These are phyloP conservation scores for Drosophila sp. DNA, from an alignment of 1,140 invertebrate genomes.

Conservation along the genomic window DNA sequence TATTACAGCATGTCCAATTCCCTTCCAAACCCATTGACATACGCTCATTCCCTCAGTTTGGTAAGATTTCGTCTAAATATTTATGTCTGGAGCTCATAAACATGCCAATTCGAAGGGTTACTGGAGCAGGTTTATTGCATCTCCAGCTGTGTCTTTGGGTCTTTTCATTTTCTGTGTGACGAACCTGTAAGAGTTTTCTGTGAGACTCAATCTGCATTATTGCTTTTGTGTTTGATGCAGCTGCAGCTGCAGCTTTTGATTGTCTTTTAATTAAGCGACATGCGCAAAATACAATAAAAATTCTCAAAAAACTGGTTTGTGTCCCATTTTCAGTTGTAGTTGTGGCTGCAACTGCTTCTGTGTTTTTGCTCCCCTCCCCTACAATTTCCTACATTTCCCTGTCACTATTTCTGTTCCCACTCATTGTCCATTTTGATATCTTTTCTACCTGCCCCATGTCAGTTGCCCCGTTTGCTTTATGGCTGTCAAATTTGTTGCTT, in stretches of 20 bases:
- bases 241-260: slow-evolving; percentile 51
- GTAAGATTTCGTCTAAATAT: slow-evolving; percentile 68
- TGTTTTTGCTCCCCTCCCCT: slow-evolving; percentile 13
- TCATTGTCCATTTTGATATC: slow-evolving; percentile 32
- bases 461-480: slow-evolving; percentile 59
- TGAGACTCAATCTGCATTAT: slow-evolving; percentile 16
- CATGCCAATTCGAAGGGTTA: slow-evolving; percentile 56
- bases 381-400: slow-evolving; percentile 24
- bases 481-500: slow-evolving; percentile 77
- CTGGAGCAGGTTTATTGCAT: slow-evolving; percentile 40
- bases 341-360: not conserved
- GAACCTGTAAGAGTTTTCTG: slow-evolving; percentile 7
- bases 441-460: slow-evolving; percentile 51
- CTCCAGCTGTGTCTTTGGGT: slow-evolving; percentile 30
- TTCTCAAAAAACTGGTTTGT: slow-evolving; percentile 59
- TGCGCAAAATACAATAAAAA: slow-evolving; percentile 68
- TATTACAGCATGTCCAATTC: slow-evolving; percentile 10
- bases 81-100: slow-evolving; percentile 66
- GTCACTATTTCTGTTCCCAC: slow-evolving; percentile 42
- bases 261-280: slow-evolving; percentile 79
- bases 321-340: not conserved
- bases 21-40: not conserved
- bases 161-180: not conserved
- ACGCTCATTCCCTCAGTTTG: not conserved
- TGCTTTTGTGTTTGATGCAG: slow-evolving; percentile 16